These are phyloP conservation scores for Centropus bengalensis DNA, from an alignment of 2,113 vertebrate genomes.

Conservation along the genomic window DNA sequence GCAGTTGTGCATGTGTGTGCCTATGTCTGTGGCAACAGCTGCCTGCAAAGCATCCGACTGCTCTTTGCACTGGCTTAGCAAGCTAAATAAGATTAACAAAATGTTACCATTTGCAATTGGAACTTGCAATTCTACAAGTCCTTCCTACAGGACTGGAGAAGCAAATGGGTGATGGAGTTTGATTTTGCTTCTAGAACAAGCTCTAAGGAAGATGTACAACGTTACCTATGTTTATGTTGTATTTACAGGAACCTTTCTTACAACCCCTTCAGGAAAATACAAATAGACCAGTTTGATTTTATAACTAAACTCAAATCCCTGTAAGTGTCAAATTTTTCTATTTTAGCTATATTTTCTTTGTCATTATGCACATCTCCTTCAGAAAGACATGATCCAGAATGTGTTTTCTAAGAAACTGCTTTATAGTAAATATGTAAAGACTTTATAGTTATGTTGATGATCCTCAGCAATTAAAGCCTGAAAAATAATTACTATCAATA, in stretches of 20 bases:
- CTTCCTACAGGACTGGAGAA: background rate
- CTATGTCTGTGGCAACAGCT: background rate
- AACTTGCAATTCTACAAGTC: background rate
- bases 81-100: background rate
- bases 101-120: background rate
- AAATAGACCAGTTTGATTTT: conserved; percentile 90
- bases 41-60: background rate
- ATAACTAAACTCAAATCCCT: conserved; percentile 90
- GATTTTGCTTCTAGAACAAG: background rate
- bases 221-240: background rate
- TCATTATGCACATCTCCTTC: background rate
- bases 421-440: too few relatives aligned
- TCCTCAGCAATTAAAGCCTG: background rate
- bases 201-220: background rate
- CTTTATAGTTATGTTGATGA: background rate
- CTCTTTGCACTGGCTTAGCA: background rate
- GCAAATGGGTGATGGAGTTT: background rate
- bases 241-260: conserved; percentile 90
- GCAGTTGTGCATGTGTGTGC: too few relatives aligned
- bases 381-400: background rate
- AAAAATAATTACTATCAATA: background rate
- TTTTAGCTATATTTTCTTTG: background rate
- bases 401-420: background rate
- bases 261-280: conserved; percentile 90
- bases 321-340: conserved; percentile 80